Conservation (phyloP, 2,797 vertebrate genomes). For the Spinibarbus caldwelli region DNA sequence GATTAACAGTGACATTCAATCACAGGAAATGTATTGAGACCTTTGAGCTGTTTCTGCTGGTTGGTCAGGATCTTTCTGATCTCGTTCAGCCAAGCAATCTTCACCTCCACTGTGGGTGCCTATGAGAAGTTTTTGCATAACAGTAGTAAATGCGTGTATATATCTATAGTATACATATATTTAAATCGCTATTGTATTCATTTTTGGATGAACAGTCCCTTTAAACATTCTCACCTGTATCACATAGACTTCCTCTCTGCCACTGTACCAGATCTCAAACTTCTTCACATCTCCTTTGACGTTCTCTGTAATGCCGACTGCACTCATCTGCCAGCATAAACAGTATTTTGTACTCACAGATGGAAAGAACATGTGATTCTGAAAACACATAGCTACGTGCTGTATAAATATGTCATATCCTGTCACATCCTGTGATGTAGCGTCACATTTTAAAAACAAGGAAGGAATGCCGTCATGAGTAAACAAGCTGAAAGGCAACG, state of each 20-base stretch:
- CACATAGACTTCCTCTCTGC: slow-evolving; percentile 93
- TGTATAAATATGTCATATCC: background rate
- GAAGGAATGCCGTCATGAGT: background rate
- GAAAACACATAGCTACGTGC: slow-evolving; percentile 11
- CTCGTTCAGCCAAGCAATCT: slow-evolving; percentile 93
- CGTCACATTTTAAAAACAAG: background rate
- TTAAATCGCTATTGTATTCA: background rate
- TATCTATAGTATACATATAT: no score
- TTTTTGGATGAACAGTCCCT: background rate
- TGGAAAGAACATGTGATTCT: background rate
- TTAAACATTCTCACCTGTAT: slow-evolving; percentile 82
- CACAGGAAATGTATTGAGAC: slow-evolving; percentile 66
- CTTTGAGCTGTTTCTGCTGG: slow-evolving; percentile 92
- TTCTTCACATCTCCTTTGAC: slow-evolving; percentile 96
- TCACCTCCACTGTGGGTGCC: slow-evolving; percentile 90
- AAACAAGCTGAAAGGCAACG: background rate
- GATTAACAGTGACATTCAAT: background rate
- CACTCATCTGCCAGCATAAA: slow-evolving; percentile 85
- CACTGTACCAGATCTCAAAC: slow-evolving; percentile 98
- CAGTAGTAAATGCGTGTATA: background rate
- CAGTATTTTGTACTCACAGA: slow-evolving; percentile 18
- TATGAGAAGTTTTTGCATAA: slow-evolving; percentile 63
- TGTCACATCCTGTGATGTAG: background rate
- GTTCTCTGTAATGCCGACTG: slow-evolving; percentile 94
- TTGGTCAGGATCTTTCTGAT: slow-evolving; percentile 92